Percentiles rank a stretch among this genome's conserved stretches.
Conservation (phyloP, 2,113 vertebrate species). For the Aptenodytes patagonicus region DNA sequence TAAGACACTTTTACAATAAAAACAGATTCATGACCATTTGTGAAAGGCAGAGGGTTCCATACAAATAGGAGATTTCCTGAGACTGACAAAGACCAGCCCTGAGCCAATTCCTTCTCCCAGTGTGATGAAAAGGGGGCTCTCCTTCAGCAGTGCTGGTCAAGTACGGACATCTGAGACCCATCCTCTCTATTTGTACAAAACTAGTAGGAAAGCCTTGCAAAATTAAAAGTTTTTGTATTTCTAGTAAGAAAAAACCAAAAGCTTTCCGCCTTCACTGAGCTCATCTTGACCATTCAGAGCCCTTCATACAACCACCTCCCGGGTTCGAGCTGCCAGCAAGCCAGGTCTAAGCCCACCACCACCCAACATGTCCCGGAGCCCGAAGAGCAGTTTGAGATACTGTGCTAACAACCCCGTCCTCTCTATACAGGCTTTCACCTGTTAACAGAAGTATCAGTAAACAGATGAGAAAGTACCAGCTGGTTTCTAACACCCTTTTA, state of each 20-base stretch:
- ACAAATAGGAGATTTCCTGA: not conserved
- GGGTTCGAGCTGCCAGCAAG: not conserved
- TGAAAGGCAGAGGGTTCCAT: not conserved
- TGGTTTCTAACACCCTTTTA: not conserved
- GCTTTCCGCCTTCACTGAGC: not conserved
- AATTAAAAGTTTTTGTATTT: not conserved
- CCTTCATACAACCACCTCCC: not conserved
- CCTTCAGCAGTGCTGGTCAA: not conserved
- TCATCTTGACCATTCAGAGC: not conserved
- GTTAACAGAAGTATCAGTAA: too few relatives aligned
- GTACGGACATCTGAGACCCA: fast-evolving
- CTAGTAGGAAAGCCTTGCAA: not conserved
- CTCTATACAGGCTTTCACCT: too few relatives aligned
- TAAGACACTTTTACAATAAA: not conserved
- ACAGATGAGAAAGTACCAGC: not conserved
- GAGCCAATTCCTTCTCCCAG: too few relatives aligned
- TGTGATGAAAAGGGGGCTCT: fast-evolving
- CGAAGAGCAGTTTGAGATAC: too few relatives aligned
- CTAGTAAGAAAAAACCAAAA: not conserved
- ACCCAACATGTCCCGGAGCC: not conserved
- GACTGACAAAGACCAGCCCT: not conserved
- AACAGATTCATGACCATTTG: not conserved
- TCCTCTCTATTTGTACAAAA: fast-evolving
- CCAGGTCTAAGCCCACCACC: not conserved
- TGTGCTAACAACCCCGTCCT: fast-evolving